Conservation (phyloP, 2,797 vertebrate genomes). For the Mus minutoides region DNA sequence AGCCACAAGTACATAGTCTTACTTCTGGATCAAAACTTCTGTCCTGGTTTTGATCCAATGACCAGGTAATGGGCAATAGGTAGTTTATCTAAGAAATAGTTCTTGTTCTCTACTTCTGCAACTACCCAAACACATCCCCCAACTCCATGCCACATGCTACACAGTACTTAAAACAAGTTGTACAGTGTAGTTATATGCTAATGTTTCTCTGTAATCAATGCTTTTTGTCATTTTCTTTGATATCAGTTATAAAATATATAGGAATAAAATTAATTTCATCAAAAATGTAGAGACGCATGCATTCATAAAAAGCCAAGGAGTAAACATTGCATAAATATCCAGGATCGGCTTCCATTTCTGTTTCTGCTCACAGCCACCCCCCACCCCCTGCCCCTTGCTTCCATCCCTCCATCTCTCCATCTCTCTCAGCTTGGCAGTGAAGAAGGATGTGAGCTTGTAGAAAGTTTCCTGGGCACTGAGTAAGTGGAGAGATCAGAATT, state of each 20-base stretch:
- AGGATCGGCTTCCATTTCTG: background rate
- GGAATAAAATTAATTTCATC: slow-evolving; percentile 15
- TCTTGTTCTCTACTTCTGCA: background rate
- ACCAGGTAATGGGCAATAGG: fast-evolving
- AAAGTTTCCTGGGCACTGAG: background rate
- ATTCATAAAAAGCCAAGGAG: background rate
- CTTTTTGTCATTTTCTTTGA: background rate
- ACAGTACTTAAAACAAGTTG: background rate
- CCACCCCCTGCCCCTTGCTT: fast-evolving
- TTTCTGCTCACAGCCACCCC: background rate
- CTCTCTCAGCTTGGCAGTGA: background rate
- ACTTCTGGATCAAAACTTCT: background rate
- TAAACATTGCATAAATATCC: background rate
- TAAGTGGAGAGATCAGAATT: slow-evolving; percentile 13
- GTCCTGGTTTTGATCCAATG: background rate
- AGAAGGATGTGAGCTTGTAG: background rate
- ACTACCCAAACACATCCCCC: background rate
- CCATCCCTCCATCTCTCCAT: background rate
- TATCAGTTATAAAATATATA: background rate
- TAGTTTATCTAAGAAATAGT: background rate
- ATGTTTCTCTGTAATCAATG: background rate
- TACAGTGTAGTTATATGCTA: background rate
- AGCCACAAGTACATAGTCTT: background rate
- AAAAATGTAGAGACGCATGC: background rate
- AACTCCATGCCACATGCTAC: background rate